These are phyloP conservation scores for Syritta pipiens DNA, from an alignment of 2,888 invertebrate species.

Conservation along the genomic window DNA sequence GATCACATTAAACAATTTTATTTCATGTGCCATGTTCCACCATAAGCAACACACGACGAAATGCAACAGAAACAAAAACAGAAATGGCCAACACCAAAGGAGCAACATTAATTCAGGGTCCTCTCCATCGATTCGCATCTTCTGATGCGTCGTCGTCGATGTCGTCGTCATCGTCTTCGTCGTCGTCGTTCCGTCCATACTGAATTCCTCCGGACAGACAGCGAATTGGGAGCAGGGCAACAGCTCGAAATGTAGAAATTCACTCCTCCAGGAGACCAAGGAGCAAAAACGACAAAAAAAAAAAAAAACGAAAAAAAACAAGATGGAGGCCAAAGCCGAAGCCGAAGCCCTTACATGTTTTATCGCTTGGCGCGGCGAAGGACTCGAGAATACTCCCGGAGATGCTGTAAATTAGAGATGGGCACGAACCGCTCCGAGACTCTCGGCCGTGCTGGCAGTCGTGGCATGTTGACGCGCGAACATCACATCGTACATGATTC, in stretches of 20 bases:
- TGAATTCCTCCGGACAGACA: conserved; percentile 54
- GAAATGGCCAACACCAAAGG: conserved; percentile 53
- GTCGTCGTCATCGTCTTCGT: too few relatives aligned
- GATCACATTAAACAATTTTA: conserved; percentile 67
- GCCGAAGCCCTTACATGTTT: conserved; percentile 48
- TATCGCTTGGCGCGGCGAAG: conserved; percentile 51
- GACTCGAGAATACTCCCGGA: conserved; percentile 28
- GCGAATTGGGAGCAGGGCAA: conserved; percentile 61
- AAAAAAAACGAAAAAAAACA: conserved; percentile 13
- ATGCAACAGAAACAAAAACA: conserved; percentile 28
- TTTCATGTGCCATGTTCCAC: conserved; percentile 66
- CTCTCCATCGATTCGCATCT: conserved; percentile 57
- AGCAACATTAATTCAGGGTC: conserved; percentile 58
- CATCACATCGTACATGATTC: conserved; percentile 69
- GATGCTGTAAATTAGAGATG: conserved; percentile 68
- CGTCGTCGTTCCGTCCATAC: conserved; percentile 64
- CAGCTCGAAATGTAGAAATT: conserved; percentile 57
- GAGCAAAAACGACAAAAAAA: not conserved
- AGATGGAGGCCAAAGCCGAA: not conserved
- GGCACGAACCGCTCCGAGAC: conserved; percentile 44
- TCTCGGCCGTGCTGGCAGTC: conserved; percentile 19
- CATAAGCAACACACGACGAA: conserved; percentile 25
- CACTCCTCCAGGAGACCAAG: conserved; percentile 52
- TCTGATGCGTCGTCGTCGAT: conserved; percentile 19
- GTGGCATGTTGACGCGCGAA: conserved; percentile 69